Base-by-base conservation (phyloP, 2,888 invertebrate genomes). In the Cordylochernes scorpioides region DNA sequence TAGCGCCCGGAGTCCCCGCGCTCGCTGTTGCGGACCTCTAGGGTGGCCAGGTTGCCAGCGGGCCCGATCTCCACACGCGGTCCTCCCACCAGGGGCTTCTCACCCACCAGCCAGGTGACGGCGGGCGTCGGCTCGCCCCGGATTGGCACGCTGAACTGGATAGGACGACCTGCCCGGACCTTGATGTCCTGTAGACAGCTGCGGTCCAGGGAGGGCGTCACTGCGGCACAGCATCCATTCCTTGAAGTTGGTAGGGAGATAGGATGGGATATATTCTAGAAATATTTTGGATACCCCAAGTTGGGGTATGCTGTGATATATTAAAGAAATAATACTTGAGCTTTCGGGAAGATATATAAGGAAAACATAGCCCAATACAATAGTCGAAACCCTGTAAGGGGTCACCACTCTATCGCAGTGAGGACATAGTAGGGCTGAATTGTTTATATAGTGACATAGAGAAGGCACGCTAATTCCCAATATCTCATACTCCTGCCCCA, bases 41-140 rank as follows among this genome's bases (percentile, higher is more conserved):
- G 68, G 24, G 68, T 65, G 15, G 80, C 67, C 50, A 72, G 71
- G 44, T 68, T 72, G 2, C 36, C 22, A 2, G 39, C 37, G 9
- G 31, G 26, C 6, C 27, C 24, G n/a, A 35, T 30, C 10, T 39
- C 40, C 2, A 40, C 35, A 8, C 40, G 19, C 8, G 31, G 31
- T 22, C 6, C 5, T 15, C 29, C 26, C 3, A 36, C 29, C n/a
- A 36, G 36, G 42, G 39, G 30, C 25, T 40, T 34, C 32, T 49
- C 47, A 54, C 86, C 73, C 45, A 75, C 65, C 36, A 68, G 65
- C 91, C 91, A 97, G 46, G 68, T 71, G 17, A 74, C 74, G n/a
- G 67, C 70, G 1, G 97, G 97, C 49, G 77, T 49, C 7, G 62
- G 62, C 38, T 62, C 62, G 25, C 62, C 62, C 29, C 52, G 49